Percentiles rank a stretch among this genome's conserved stretches.
Evolutionary conservation across 1,140 invertebrate genomes (phyloP).

Genomic region (Temnothorax curvispinosus): DNA sequence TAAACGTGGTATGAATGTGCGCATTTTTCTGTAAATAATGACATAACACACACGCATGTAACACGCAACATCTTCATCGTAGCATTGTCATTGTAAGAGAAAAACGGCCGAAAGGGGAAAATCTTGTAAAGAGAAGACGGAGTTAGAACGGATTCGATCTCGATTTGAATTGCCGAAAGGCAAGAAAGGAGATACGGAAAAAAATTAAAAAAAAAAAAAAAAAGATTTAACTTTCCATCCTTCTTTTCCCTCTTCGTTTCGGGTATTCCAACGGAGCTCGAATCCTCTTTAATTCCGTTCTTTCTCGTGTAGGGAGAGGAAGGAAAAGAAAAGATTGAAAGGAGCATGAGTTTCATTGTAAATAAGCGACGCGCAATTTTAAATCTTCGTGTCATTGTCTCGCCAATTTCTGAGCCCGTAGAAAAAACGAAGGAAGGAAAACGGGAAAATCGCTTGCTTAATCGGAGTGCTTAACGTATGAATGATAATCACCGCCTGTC

Average conservation of each 20-base stretch:
- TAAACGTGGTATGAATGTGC: conserved; percentile 54
- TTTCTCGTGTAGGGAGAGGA: background rate
- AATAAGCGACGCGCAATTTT: conserved; percentile 68
- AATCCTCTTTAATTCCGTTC: background rate
- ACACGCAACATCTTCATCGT: conserved; percentile 65
- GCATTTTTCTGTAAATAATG: conserved; percentile 67
- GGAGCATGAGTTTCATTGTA: conserved; percentile 62
- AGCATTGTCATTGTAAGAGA: conserved; percentile 69
- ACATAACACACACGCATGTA: conserved; percentile 64
- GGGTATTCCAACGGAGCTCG: background rate
- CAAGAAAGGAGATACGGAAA: background rate
- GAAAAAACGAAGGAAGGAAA: background rate
- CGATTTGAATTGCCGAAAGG: background rate
- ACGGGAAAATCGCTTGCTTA: conserved; percentile 28
- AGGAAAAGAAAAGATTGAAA: conserved; percentile 17
- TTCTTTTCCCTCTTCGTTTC: background rate
- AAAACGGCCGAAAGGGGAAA: conserved; percentile 29
- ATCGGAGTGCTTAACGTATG: conserved; percentile 3
- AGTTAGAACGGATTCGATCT: conserved; percentile 26
- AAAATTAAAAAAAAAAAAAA: background rate
- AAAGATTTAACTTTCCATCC: background rate
- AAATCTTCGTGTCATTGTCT: conserved; percentile 47
- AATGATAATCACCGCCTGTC: conserved; percentile 30
- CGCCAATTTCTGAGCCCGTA: background rate
- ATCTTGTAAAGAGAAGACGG: conserved; percentile 43